Conservation (phyloP, 2,888 invertebrate species). For the Pseudococcus longispinus region DNA sequence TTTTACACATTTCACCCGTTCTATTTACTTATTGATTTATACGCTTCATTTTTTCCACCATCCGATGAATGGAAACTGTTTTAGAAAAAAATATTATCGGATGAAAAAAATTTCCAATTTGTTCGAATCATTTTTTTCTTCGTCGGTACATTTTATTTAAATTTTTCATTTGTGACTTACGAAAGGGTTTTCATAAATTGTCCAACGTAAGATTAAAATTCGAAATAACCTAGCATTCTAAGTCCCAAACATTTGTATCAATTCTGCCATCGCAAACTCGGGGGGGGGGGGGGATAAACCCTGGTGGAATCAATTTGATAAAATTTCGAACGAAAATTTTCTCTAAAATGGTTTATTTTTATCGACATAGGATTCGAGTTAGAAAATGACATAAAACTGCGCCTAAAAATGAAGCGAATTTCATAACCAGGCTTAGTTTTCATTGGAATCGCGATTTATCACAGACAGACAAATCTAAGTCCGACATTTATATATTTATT, state of each 20-base stretch:
- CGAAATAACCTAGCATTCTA: not conserved
- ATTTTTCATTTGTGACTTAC: too few species aligned
- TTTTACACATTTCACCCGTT: not conserved
- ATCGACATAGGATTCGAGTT: not conserved
- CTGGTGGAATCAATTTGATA: not conserved
- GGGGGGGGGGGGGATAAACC: too few species aligned
- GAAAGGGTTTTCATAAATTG: too few species aligned
- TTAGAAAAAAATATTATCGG: not conserved
- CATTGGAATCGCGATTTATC: conserved; percentile 22
- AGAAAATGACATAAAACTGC: not conserved
- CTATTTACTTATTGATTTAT: not conserved
- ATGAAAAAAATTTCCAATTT: not conserved
- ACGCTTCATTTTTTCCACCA: not conserved
- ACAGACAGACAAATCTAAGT: conserved; percentile 43
- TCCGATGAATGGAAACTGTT: not conserved
- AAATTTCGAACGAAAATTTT: not conserved
- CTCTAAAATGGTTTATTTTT: not conserved
- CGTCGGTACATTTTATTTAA: too few species aligned
- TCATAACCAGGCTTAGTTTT: conserved; percentile 10
- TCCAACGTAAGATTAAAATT: not conserved
- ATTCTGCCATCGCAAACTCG: not conserved
- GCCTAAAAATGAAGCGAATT: not conserved
- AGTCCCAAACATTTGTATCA: not conserved
- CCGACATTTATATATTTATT: conserved; percentile 52
- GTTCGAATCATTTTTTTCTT: too few species aligned